Evolutionary conservation across 2,113 vertebrate genomes (phyloP).

Genomic region (Ictidomys tridecemlineatus): DNA sequence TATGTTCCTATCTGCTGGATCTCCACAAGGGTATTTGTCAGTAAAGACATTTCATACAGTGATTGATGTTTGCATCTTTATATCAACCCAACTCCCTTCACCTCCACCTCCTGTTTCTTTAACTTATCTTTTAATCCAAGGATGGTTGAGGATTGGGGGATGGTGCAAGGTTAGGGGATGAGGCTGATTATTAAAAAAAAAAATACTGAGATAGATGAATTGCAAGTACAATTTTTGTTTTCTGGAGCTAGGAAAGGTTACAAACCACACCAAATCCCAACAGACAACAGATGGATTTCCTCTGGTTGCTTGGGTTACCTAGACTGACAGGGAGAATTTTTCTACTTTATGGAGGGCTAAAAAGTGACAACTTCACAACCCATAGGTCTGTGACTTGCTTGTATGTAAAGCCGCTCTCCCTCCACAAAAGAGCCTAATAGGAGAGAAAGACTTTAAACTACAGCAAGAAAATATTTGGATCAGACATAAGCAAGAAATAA

Average conservation of each 20-base stretch:
- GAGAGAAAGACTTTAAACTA: neutral
- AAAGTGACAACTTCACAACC: neutral
- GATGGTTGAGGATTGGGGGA: neutral
- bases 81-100: neutral
- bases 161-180: accelerated
- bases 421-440: neutral
- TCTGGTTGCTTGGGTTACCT: neutral
- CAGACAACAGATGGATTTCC: neutral
- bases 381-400: neutral
- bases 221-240: neutral
- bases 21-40: neutral
- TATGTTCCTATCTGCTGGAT: neutral
- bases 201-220: neutral
- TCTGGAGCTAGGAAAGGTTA: slow-evolving; percentile 9
- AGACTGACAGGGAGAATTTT: neutral
- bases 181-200: slow-evolving; percentile 21
- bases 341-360: neutral
- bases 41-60: neutral
- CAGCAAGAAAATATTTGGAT: neutral
- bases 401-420: neutral
- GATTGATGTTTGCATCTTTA: neutral
- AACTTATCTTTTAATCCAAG: slow-evolving; percentile 23
- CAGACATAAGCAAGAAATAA: neutral
- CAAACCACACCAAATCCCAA: neutral
- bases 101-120: neutral